These are phyloP conservation scores for Nomada lathburiana DNA, from an alignment of 2,888 invertebrate genomes.

Conservation along the genomic window DNA sequence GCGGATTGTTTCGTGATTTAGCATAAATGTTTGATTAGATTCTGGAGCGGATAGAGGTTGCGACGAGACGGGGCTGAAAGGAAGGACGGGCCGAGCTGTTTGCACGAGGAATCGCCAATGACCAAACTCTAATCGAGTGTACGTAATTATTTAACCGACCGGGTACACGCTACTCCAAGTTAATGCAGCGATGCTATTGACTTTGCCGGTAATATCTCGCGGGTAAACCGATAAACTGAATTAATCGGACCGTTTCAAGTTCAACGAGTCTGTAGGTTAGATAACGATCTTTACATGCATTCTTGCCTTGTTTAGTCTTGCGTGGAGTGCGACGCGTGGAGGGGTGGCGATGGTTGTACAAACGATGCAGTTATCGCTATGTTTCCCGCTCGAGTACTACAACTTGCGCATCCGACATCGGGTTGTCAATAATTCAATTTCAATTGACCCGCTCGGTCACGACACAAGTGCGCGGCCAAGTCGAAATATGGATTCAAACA, in stretches of 20 bases:
- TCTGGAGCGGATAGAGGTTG: slow-evolving; percentile 67
- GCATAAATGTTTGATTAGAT: slow-evolving; percentile 85
- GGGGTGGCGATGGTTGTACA: not conserved
- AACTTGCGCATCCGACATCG: not conserved
- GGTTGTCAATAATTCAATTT: not conserved
- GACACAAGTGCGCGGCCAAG: not conserved
- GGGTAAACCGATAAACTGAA: slow-evolving; percentile 26
- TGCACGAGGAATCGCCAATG: slow-evolving; percentile 74
- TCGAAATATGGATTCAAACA: not conserved
- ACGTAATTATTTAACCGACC: slow-evolving; percentile 78
- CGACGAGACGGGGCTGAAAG: slow-evolving; percentile 32
- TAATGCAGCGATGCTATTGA: slow-evolving; percentile 24
- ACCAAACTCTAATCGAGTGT: slow-evolving; percentile 74
- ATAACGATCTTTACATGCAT: slow-evolving; percentile 14
- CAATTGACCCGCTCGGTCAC: not conserved
- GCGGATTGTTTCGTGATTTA: slow-evolving; percentile 85
- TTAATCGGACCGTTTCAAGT: slow-evolving; percentile 36
- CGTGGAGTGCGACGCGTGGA: not conserved
- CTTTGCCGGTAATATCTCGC: slow-evolving; percentile 10
- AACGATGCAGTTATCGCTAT: slow-evolving; percentile 1
- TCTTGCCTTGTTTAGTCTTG: slow-evolving; percentile 14
- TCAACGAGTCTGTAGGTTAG: slow-evolving; percentile 14
- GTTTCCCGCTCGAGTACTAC: not conserved
- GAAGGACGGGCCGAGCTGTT: slow-evolving; percentile 65
- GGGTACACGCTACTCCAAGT: slow-evolving; percentile 1